These are phyloP conservation scores for Anolis carolinensis DNA, from an alignment of 2,113 vertebrate species.

Conservation along the genomic window DNA sequence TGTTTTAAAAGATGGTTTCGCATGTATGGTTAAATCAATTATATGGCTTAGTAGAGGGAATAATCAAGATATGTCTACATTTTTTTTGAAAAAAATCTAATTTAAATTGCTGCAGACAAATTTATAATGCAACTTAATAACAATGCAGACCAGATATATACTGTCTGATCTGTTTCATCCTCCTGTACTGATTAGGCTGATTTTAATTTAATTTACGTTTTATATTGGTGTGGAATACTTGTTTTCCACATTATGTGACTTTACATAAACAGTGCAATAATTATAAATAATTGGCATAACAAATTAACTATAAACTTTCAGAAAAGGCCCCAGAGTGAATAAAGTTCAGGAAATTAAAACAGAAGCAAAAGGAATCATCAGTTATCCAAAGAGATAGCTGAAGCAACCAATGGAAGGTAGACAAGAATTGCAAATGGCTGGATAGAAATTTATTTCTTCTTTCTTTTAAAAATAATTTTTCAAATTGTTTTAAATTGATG, in stretches of 20 bases:
- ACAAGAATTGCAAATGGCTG: background rate
- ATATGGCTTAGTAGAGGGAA: background rate
- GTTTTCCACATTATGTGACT: background rate
- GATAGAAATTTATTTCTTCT: background rate
- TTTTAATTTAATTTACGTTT: background rate
- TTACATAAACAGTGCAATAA: background rate
- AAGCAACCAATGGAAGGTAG: background rate
- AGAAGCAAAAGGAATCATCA: background rate
- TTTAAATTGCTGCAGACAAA: background rate
- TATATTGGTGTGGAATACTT: background rate
- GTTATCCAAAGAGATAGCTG: background rate
- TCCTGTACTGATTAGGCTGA: background rate
- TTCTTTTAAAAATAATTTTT: background rate
- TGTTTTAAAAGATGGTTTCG: background rate
- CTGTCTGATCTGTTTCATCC: background rate
- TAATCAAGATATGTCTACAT: background rate
- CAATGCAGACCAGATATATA: background rate
- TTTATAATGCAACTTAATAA: background rate
- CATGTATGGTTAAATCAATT: background rate
- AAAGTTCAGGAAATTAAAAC: background rate
- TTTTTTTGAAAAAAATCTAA: conserved; percentile 3
- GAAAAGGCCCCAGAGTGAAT: background rate
- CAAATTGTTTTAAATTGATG: too few species aligned
- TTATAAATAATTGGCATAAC: background rate
- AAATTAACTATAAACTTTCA: background rate